phyloP scores from a whole-genome alignment of 2,113 vertebrate species.

The Ancistrus triradiatus region DNA sequence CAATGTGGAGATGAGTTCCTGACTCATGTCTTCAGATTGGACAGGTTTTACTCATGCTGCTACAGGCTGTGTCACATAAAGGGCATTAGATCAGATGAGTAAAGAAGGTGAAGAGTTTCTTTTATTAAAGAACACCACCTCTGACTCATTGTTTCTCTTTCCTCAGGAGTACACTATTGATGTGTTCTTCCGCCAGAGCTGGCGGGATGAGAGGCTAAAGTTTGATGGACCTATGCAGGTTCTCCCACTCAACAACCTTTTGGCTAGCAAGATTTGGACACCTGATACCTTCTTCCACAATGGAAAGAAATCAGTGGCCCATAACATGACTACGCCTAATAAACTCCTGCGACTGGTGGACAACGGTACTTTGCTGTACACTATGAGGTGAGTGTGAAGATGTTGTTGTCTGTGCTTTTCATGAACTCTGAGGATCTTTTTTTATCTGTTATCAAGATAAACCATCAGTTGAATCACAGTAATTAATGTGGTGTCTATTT shows the following conservation, averaged over 20 bases:
- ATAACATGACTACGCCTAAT: conserved; percentile 81
- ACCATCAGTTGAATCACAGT: too few relatives aligned
- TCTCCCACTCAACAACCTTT: conserved; percentile 75
- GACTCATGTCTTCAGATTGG: conserved; percentile 24
- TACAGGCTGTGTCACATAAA: conserved; percentile 14
- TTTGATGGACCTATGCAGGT: conserved; percentile 77
- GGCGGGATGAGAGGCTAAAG: conserved; percentile 75
- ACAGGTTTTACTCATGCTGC: background rate
- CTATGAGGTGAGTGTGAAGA: conserved; percentile 76
- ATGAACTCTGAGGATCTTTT: too few relatives aligned
- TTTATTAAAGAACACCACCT: conserved; percentile 2
- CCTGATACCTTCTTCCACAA: conserved; percentile 81
- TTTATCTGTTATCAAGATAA: too few relatives aligned
- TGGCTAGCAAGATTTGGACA: conserved; percentile 81
- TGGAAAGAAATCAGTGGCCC: conserved; percentile 78
- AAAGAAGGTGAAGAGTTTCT: background rate
- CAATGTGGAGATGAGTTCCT: background rate
- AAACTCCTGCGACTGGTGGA: conserved; percentile 75
- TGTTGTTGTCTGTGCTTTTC: too few relatives aligned
- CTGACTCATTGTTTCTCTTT: conserved; percentile 15
- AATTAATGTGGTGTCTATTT: too few relatives aligned
- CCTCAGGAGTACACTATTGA: conserved; percentile 76
- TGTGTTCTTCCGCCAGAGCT: conserved; percentile 78
- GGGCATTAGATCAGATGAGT: conserved; percentile 22
- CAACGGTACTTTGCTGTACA: conserved; percentile 76